Base-by-base conservation (phyloP, 2,797 vertebrate species). In the Podarcis siculus region DNA sequence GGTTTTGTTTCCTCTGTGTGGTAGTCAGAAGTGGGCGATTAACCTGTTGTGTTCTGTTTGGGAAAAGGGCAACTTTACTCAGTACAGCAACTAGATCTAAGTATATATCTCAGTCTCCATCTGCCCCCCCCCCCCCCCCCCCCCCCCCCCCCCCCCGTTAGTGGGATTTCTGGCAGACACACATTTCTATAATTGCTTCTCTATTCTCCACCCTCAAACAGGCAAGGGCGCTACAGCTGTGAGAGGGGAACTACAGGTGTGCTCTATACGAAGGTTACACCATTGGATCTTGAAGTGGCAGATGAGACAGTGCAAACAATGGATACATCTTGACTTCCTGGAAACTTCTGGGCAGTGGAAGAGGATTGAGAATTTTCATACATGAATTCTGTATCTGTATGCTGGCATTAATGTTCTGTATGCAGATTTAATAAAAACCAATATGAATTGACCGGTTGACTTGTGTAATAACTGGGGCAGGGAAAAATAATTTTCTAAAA, bases 241-340 rank as follows among this genome's bases (percentile, higher is more conserved):
- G 98, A 98, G 91, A 97, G 95, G 83, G 99, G 99, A 90, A 99
- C 98, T 1, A 99, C 99, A 0, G 97, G 95, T 0, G 95, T 98
- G 76, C 95, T 99, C 94, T 96, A 96, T 0, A 98, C 98, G 87
- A 83, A 93, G 0, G 96, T 98, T 35, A 96, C 94, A 6, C 94
- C 95, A 3, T 93, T 99, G 94, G 95, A 97, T 9, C 91, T 99
- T 2, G 98, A 99, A 90, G 95, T 99, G 93, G 89, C 98, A 92
- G 98, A 99, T 73, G 99, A 99, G 91, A 97, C 91, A 0, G 96
- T 99, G 32, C 98, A 99, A 73, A 99, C 98, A 0, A 99, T 99
- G 99, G 99, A 99, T 91, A 99, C 98, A 0, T 99, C 99, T 88
- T 99, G 98, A 98, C 6, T 8, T 8, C 0, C 0, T 0, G 0